These are phyloP conservation scores for Falco berigora DNA, from an alignment of 2,797 vertebrate genomes.

Conservation along the genomic window DNA sequence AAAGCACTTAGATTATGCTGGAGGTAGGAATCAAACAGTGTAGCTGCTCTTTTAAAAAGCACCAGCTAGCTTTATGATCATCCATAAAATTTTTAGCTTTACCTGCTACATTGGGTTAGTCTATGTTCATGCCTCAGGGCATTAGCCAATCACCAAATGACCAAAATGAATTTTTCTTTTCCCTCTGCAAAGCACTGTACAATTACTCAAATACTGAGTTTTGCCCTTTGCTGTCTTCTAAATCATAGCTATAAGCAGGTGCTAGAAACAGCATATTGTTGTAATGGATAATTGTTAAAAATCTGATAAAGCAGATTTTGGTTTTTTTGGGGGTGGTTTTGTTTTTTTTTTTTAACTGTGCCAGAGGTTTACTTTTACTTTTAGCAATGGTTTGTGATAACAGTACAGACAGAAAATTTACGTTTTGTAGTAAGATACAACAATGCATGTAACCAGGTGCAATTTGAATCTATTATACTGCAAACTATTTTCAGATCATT, in stretches of 20 bases:
- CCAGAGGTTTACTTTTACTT: neutral
- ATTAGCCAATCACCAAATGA: neutral
- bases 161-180: neutral
- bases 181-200: neutral
- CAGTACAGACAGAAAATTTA: neutral
- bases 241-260: neutral
- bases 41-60: neutral
- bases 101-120: neutral
- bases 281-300: neutral
- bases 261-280: neutral
- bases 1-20: neutral
- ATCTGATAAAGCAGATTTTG: neutral
- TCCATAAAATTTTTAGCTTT: slow-evolving; percentile 15
- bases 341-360: neutral
- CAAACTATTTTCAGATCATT: neutral
- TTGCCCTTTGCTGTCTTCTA: neutral
- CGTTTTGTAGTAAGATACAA: neutral
- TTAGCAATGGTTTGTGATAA: neutral
- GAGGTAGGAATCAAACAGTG: slow-evolving; percentile 18
- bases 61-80: neutral
- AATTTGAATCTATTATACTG: neutral
- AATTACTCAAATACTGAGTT: neutral
- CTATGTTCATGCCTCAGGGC: neutral
- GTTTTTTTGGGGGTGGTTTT: no score
- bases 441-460: neutral